These are phyloP conservation scores for Pontoporia blainvillei DNA, from an alignment of 2,113 vertebrate species.

Conservation along the genomic window DNA sequence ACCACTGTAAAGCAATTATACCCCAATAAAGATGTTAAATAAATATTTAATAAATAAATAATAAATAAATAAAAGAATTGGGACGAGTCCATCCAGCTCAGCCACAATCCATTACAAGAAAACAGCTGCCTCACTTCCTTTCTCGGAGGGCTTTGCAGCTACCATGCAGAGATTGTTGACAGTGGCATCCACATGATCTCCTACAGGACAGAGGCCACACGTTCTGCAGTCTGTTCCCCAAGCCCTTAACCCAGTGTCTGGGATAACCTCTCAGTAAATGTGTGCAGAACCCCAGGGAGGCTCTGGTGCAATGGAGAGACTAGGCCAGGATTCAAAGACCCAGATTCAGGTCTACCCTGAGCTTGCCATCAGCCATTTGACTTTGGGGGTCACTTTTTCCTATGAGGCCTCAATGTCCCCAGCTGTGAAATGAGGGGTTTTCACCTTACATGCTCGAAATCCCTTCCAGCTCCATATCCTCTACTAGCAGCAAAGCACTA, in stretches of 20 bases:
- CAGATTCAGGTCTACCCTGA: background rate
- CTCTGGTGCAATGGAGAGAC: background rate
- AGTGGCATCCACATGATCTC: background rate
- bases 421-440: background rate
- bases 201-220: background rate
- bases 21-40: too few relatives aligned
- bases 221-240: background rate
- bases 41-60: too few relatives aligned
- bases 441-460: background rate
- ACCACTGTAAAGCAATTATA: too few relatives aligned
- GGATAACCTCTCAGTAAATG: background rate
- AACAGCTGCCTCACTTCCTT: background rate
- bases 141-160: background rate
- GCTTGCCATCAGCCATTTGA: background rate
- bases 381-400: background rate
- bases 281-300: background rate
- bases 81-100: background rate
- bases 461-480: background rate
- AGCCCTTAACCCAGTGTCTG: background rate
- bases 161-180: background rate
- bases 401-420: background rate
- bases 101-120: background rate
- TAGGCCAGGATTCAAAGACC: background rate
- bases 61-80: too few relatives aligned
- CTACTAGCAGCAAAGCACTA: background rate